Evolutionary conservation across 2,113 vertebrate genomes (phyloP), one percentile per base, ranked within the genome.

Genomic region (Mola mola): DNA sequence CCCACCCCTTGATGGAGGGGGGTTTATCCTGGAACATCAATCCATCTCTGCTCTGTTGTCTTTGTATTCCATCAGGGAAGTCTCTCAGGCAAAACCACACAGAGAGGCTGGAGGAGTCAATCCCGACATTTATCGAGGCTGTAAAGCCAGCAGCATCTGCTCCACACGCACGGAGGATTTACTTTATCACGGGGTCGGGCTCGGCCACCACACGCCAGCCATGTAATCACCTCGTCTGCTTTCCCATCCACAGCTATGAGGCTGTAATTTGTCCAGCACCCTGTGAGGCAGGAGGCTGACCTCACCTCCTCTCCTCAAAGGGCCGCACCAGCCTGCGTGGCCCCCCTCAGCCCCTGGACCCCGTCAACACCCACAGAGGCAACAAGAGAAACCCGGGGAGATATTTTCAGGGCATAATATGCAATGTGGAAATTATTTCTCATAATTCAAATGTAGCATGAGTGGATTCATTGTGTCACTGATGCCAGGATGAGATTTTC

Each of bases 201-300:
- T 59, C 15, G 51, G 65, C 71, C 70, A 51, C 66, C 26, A 65
- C 41, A 26, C 68, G 4, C 49, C 28, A 51, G 55, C 75, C 63
- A 31, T 74, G 69, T 83, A 86, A 87, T 86, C 86, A 65, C 67
- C 60, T 69, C 46, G 34, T 29, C 71, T 72, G 52, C 75, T 73
- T 69, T 63, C 72, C 77, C 74, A 75, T 78, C 72, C 79, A 72
- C 75, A 50, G 74, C 78, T 41, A 65, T 59, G 53, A 69, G 73
- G 49, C 53, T 55, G 52, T 68, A 71, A 85, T 78, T 78, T 77
- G 53, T 61, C 74, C 66, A 38, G 51, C 47, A 2, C 36, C 4
- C 65, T n/a, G 21, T 0, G 49, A 48, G 36, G 51, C 53, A 48
- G 46, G 31, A 38, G 6, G 36, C 29, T 9, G 25, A 21, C 7